These are phyloP conservation scores for Pollenia amentaria DNA, from an alignment of 2,888 invertebrate genomes.

Conservation along the genomic window DNA sequence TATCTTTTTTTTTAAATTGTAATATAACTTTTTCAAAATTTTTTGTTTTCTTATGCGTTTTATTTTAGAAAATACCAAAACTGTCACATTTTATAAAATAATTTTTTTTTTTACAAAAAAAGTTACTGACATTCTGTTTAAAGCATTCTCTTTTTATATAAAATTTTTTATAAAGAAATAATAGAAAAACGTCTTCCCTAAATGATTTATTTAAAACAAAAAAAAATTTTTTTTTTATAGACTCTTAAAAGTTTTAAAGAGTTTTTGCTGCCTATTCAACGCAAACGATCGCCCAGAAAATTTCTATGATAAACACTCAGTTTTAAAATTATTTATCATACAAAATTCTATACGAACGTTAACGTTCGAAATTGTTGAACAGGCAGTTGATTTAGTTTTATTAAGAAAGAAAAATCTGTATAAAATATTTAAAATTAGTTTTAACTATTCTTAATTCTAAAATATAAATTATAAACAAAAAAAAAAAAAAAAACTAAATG, in stretches of 20 bases:
- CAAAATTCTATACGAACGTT: too few relatives aligned
- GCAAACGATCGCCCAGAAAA: too few relatives aligned
- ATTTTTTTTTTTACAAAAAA: constrained; percentile 28
- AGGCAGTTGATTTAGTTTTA: neutral
- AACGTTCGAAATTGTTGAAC: too few relatives aligned
- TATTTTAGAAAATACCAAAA: constrained; percentile 37
- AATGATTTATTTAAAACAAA: constrained; percentile 46
- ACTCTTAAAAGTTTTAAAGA: constrained; percentile 22
- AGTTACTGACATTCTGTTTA: constrained; percentile 62
- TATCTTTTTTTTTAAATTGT: constrained; percentile 22
- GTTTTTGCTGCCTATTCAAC: neutral
- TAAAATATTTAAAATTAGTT: constrained; percentile 50
- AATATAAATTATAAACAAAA: constrained; percentile 27
- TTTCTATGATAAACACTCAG: too few relatives aligned
- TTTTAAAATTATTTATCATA: too few relatives aligned
- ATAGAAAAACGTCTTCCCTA: constrained; percentile 60
- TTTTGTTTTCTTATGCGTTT: constrained; percentile 31
- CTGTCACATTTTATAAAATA: constrained; percentile 35
- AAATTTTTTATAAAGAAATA: constrained; percentile 29
- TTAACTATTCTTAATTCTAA: constrained; percentile 40
- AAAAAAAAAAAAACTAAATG: constrained; percentile 8
- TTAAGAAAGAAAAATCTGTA: constrained; percentile 23
- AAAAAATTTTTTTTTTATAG: neutral
- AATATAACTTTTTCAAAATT: neutral
- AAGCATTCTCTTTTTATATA: constrained; percentile 59